These are phyloP conservation scores for Rana temporaria DNA, from an alignment of 2,113 vertebrate genomes.

Conservation along the genomic window DNA sequence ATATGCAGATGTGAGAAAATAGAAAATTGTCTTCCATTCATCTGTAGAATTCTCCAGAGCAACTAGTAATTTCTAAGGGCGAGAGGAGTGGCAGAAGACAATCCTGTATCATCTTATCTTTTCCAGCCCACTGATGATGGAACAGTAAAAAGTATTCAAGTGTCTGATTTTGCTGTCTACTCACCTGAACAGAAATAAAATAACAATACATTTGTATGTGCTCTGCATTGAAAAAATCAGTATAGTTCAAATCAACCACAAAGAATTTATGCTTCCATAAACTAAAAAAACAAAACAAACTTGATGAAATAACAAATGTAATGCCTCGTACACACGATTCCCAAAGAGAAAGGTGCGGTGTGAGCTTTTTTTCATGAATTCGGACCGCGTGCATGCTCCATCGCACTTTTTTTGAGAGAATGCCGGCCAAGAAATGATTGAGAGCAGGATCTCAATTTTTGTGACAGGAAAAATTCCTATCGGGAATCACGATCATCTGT, in stretches of 20 bases:
- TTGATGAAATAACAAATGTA: too few relatives aligned
- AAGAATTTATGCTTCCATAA: background rate
- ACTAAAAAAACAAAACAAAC: background rate
- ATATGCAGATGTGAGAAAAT: conserved; percentile 65
- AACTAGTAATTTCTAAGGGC: conserved; percentile 62
- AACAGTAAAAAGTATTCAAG: conserved; percentile 50
- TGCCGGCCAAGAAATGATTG: too few relatives aligned
- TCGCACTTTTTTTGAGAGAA: too few relatives aligned
- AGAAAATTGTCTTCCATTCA: conserved; percentile 64
- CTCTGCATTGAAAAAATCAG: background rate
- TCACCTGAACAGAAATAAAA: background rate
- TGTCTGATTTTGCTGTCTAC: conserved; percentile 3
- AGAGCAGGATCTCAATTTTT: too few relatives aligned
- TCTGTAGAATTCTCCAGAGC: conserved; percentile 66
- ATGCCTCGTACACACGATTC: too few relatives aligned
- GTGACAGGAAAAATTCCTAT: too few relatives aligned
- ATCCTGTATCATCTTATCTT: conserved; percentile 54
- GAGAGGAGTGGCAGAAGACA: conserved; percentile 54
- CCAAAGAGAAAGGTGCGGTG: too few relatives aligned
- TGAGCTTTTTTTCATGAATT: too few relatives aligned
- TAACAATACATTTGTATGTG: background rate
- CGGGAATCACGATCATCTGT: too few relatives aligned
- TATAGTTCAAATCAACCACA: background rate
- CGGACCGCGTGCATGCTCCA: too few relatives aligned
- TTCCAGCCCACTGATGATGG: conserved; percentile 36